Conservation (phyloP, 2,113 vertebrate genomes). For the Pedionomus torquatus region DNA sequence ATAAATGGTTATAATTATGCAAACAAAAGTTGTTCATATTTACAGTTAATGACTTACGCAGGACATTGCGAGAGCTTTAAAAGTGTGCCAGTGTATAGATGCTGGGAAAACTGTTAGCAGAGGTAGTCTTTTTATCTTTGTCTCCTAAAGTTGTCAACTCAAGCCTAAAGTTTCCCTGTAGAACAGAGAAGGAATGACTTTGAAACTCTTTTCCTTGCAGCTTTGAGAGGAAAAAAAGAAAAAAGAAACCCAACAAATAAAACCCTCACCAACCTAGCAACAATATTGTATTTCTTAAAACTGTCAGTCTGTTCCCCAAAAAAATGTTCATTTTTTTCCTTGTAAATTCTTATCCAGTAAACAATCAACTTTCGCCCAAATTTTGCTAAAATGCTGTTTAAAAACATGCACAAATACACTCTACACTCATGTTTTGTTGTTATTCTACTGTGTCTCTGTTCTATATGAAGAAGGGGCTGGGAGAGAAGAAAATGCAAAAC, state of each 20-base stretch:
- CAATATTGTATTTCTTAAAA: background rate
- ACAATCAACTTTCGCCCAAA: constrained; percentile 27
- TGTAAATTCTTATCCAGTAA: constrained; percentile 38
- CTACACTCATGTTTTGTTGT: background rate
- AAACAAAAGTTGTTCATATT: background rate
- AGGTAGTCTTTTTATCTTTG: background rate
- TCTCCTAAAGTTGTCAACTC: background rate
- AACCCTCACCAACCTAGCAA: background rate
- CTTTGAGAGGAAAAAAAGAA: background rate
- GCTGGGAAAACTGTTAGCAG: background rate
- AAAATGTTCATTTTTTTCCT: constrained; percentile 14
- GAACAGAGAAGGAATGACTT: background rate
- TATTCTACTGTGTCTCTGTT: background rate
- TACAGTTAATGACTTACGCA: background rate
- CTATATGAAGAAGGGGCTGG: background rate
- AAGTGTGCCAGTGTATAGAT: background rate
- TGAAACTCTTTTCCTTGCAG: background rate
- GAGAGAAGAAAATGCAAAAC: background rate
- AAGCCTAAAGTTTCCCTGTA: background rate
- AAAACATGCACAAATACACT: background rate
- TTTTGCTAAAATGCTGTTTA: constrained; percentile 17
- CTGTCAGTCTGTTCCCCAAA: background rate
- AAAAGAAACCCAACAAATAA: background rate
- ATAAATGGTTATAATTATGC: background rate
- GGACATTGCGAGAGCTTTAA: background rate